Evolutionary conservation across 2,888 invertebrate genomes (phyloP), one percentile per base, ranked within the genome.

Genomic region (Ceraclea dissimilis): DNA sequence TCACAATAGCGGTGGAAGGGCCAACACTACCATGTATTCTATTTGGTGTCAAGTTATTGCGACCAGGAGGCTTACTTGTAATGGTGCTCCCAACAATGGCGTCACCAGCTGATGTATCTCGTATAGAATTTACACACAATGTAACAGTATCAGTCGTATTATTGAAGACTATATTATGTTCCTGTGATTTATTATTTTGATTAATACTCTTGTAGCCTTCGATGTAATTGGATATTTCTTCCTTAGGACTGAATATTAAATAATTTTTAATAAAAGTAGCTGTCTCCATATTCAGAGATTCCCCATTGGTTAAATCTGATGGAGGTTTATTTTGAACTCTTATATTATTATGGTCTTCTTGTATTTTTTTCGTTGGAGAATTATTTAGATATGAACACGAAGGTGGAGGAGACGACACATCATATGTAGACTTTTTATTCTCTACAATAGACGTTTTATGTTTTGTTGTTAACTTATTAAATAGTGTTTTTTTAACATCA

Each of bases 211-310:
- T 51, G 18, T 58, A 58, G 6, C 54, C 54, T 16, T 43, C 39
- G 17, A 52, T 51, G 31, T 58, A 58, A 17, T 11, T 49, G 5
- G 54, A 31, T 17, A 52, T 51, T 19, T 52, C 58, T 31, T 54
- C 54, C 16, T 47, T 47, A 16, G 75, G 74, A 63, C 76, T 76
- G 56, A 76, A 66, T 59, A 74, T 69, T 31, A 76, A 69, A 16
- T 75, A 74, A 52, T 69, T 67, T 63, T 70, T 75, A 71, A 75
- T 72, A 57, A 75, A 68, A 63, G 63, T 68, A 57, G 73, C 74
- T 55, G 75, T 76, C 69, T 75, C 69, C 61, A 72, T 67, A 57
- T 75, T 71, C 52, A 73, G 73, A 54, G 71, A 54, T 19, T 39
- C 19, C n/a, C n/a, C 10, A 26, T n/a, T n/a, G n/a, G n/a, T n/a